Percentiles rank a stretch among this genome's conserved stretches.
Conservation (phyloP, 2,797 vertebrate genomes). For the Rhinogobio ventralis region DNA sequence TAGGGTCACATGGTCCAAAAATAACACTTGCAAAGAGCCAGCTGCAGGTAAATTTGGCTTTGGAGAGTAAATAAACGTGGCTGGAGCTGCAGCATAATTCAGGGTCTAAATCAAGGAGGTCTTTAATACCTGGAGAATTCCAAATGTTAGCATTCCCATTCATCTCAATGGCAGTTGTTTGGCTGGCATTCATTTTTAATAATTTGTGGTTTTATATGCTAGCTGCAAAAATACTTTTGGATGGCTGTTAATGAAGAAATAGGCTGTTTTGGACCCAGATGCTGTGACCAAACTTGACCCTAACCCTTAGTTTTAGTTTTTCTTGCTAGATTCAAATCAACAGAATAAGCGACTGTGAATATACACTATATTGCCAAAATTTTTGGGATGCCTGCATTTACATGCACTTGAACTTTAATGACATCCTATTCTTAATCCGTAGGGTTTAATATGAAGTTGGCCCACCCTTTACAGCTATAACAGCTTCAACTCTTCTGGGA, state of each 20-base stretch:
- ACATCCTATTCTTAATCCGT: too few species aligned
- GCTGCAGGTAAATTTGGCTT: not conserved
- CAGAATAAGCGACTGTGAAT: not conserved
- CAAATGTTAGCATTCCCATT: not conserved
- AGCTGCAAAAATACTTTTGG: not conserved
- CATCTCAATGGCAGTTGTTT: not conserved
- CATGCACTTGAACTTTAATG: too few species aligned
- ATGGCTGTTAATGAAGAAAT: not conserved
- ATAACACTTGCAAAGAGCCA: not conserved
- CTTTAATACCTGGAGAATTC: slow-evolving; percentile 11
- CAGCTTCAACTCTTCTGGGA: too few species aligned
- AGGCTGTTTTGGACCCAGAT: too few species aligned
- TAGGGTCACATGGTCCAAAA: not conserved
- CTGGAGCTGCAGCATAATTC: not conserved
- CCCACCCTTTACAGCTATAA: too few species aligned
- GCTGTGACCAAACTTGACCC: not conserved
- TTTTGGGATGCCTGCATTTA: too few species aligned
- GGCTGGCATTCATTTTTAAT: slow-evolving; percentile 2
- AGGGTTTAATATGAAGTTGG: too few species aligned
- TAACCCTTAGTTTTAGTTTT: not conserved
- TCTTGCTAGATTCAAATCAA: not conserved
- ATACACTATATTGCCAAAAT: too few species aligned
- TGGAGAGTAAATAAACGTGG: not conserved
- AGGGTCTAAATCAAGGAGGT: slow-evolving; percentile 13
- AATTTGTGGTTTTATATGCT: not conserved